Evolutionary conservation across 2,113 vertebrate species (phyloP).

Genomic region (Sylvia atricapilla): DNA sequence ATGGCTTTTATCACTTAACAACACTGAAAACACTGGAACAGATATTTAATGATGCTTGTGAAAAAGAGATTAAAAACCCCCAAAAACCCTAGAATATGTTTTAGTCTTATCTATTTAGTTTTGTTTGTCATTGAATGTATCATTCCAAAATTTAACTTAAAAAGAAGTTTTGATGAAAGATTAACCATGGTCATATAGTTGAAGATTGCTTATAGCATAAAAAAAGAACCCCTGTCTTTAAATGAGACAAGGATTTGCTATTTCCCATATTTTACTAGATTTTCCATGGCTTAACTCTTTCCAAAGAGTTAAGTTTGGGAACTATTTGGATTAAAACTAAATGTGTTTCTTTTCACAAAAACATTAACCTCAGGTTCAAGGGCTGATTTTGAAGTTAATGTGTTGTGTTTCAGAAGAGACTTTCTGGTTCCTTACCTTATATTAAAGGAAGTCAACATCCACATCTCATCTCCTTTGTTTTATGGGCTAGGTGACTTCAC

Average conservation of each 20-base stretch:
- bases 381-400: not conserved
- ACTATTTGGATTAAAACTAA: not conserved
- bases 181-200: not conserved
- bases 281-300: not conserved
- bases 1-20: not conserved
- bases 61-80: not conserved
- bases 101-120: not conserved
- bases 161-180: slow-evolving; percentile 8
- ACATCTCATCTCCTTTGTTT: not conserved
- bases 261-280: not conserved
- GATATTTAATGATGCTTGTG: not conserved
- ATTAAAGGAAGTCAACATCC: not conserved
- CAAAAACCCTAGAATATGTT: not conserved
- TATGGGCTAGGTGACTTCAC: not conserved
- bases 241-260: not conserved
- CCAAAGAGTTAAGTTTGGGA: not conserved
- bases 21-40: not conserved
- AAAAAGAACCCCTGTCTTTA: not conserved
- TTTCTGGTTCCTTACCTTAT: not conserved
- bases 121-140: not conserved
- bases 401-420: not conserved
- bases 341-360: not conserved
- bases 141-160: not conserved
- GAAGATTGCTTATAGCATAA: not conserved
- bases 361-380: not conserved